Evolutionary conservation across 2,113 vertebrate genomes (phyloP), one percentile per base, ranked within the genome.

Genomic region (Caranx ignobilis): DNA sequence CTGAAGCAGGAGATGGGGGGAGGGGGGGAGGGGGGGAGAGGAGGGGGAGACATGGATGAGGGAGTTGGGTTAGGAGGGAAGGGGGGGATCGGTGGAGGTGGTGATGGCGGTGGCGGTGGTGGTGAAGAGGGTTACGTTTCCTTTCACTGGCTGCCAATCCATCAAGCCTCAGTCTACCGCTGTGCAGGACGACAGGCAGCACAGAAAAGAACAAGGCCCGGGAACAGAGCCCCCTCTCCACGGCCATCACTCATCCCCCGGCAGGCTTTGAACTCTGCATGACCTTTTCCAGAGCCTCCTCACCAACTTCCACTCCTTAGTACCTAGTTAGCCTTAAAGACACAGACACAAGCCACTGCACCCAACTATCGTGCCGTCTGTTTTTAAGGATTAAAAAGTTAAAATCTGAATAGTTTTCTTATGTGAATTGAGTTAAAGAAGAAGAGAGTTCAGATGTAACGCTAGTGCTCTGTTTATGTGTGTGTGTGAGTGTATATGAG

Each of bases 71-170:
- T 54, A 21, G 64, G 80, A 64, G 71, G 79, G 64, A 70, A 50
- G 13, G 67, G 48, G 77, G 77, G 68, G 52, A 50, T 50, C 65
- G 83, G 75, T 88, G 94, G 91, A 92, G 94, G 85, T 79, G 94
- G 92, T 92, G 94, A 89, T 80, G 85, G 91, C 92, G 92, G 94
- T 79, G 93, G 92, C 5, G 45, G 52, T 26, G n/a, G 86, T 81
- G 93, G 92, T 92, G 94, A 91, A 83, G 85, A 91, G 93, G 92
- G 94, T 95, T 90, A 95, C 86, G 85, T 96, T 96, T 96, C 95
- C 96, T 98, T 97, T 97, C 96, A 97, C 94, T 92, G 90, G 85
- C 95, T 96, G 96, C 97, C 97, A 97, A 98, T 98, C 97, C 95
- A 97, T 98, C 97, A 98, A 94, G 95, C 94, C 95, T 95, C 96